Base-by-base conservation (phyloP, 2,888 invertebrate species). In the Diadromus collaris region DNA sequence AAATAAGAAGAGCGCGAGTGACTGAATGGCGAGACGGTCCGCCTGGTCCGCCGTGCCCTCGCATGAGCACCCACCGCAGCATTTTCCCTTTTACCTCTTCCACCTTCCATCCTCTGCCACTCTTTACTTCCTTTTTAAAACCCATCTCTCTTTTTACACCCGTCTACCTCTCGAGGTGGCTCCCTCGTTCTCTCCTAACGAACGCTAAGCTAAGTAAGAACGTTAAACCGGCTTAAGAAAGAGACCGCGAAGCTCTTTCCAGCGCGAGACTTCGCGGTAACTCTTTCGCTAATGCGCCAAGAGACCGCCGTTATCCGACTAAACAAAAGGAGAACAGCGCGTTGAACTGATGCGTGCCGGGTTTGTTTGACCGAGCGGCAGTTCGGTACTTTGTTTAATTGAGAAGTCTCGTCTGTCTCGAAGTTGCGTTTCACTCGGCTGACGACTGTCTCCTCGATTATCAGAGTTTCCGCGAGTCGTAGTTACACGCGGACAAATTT, bases 281-380 rank as follows among this genome's bases (percentile, higher is more conserved):
- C 86, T 87, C 86, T 83, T 85, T 85, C 83, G 85, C 83, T 88
- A 88, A 87, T 87, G 86, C 86, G 77, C 68, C 58, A 74, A 76
- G 72, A 81, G 74, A 77, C 73, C 69, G 54, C 61, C 19, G 21
- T 51, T 61, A 32, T 73, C 61, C 51, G 48, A 48, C 38, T 29
- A 65, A 74, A 54, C 32, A 67, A 69, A 48, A 54, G 32, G 6
- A 81, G 72, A 80, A 56, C 16, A 80, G 75, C 80, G 71, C 75
- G 76, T 64, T 51, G 71, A 85, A 83, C 84, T 38, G 19, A 27
- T 21, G 54, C 10, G 56, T 56, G 13, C 13, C n/a, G 56, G 24
- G 16, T 34, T 51, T 51, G 19, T 51, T 54, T 41, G 38, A 19
- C 38, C 9, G 44, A 44, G 44, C 21, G 24, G 29, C 24, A 61